Base-by-base conservation (phyloP, 1,140 invertebrate species). In the Popillia japonica region DNA sequence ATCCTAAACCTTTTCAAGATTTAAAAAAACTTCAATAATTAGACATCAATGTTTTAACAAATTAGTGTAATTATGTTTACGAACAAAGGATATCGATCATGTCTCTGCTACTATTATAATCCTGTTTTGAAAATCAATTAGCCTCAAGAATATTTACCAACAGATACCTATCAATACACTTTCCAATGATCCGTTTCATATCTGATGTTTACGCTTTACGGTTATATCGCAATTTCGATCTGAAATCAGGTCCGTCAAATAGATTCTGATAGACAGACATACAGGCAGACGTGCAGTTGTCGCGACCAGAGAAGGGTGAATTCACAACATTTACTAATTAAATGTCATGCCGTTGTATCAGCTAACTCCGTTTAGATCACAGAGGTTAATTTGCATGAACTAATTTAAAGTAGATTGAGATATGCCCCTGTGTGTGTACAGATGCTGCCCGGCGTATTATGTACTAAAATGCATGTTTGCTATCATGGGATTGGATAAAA, bases 351-450 rank as follows among this genome's bases (percentile, higher is more conserved):
- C 61, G 17, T 20, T 64, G 22, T 64, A 64, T 64, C 61, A 64
- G 20, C 61, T n/a, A 64, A 10, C 17, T 64, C n/a, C 61, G 61
- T n/a, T 20, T 64, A 27, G 61, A 64, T 64, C 61, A 27, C 61
- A 17, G 61, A 20, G 61, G 61, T 64, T 64, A 64, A 64, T 64
- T 64, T 64, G 61, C 61, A 64, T 64, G 61, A 64, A 64, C 61
- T 64, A 64, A 64, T 64, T 64, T 64, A 64, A 64, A 64, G 61
- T 64, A 23, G 61, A 64, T 64, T 64, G 61, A 64, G 61, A 64
- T 64, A 64, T 64, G 61, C 61, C 44, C 11, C 44, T n/a, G 1
- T 4, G 44, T n/a, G 44, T 48, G 17, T n/a, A 7, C 8, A 9
- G 44, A 48, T 11, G 44, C 11, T n/a, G 44, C 11, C 11, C 44